Percentiles rank a stretch among this genome's conserved stretches.
Evolutionary conservation across 2,797 vertebrate genomes (phyloP).

Genomic region (Amblyraja radiata): DNA sequence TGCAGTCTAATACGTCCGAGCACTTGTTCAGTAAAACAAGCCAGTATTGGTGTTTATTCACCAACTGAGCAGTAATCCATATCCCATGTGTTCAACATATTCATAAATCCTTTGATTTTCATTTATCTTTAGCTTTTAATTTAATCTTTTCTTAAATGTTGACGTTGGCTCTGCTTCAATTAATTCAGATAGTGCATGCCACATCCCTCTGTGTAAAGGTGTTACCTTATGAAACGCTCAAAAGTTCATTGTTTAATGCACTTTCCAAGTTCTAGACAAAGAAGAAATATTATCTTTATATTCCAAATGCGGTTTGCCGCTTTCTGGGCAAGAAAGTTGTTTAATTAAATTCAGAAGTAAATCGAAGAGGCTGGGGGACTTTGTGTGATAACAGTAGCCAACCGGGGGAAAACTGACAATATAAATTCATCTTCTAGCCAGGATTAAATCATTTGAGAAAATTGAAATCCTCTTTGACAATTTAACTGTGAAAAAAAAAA

Average conservation of each 20-base stretch:
- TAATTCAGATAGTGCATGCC: neutral
- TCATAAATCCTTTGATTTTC: neutral
- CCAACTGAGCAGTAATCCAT: neutral
- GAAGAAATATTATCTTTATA: constrained; percentile 22
- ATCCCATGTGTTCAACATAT: neutral
- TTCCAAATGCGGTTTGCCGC: neutral
- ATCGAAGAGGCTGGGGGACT: constrained; percentile 4
- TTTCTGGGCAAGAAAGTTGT: constrained; percentile 5
- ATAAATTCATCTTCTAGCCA: constrained; percentile 23
- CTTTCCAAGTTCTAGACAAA: constrained; percentile 9
- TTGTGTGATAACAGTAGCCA: constrained; percentile 18
- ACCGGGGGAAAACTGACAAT: neutral
- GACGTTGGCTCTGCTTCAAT: constrained; percentile 17
- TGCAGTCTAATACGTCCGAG: too few relatives aligned
- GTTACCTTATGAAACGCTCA: constrained; percentile 17
- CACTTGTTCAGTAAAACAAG: neutral
- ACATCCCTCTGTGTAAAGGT: neutral
- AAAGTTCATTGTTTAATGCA: constrained; percentile 21
- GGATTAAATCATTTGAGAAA: constrained; percentile 20
- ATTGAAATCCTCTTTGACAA: constrained; percentile 16
- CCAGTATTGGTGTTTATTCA: neutral
- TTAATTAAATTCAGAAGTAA: constrained; percentile 24
- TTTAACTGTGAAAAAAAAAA: neutral
- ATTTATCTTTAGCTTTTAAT: neutral
- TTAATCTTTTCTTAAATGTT: constrained; percentile 17